Evolutionary conservation across 2,888 invertebrate genomes (phyloP), one percentile per base, ranked within the genome.

Genomic region (Lasioglossum vierecki): DNA sequence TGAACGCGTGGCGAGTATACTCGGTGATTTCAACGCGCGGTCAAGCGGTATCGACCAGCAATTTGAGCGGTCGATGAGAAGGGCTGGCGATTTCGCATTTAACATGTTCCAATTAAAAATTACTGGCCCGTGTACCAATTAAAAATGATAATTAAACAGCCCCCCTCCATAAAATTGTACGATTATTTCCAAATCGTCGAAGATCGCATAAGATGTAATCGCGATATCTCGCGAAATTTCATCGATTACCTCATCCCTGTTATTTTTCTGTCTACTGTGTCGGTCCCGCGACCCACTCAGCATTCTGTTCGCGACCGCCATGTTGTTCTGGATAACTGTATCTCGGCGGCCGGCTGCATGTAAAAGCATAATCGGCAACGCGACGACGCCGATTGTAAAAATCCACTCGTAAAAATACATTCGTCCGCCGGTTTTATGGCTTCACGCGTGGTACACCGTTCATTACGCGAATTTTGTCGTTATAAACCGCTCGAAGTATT

Each of bases 401-500:
- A 66, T 66, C 30, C 66, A 30, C 30, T 66, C 41, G 49, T 30
- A 73, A 73, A 60, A 39, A 41, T 76, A 77, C 46, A 46, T 26
- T 18, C 41, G 30, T 74, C 41, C 41, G 15, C 41, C n/a, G 57
- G 30, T 8, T 80, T 85, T 66, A 83, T 46, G 53, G 57, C 82
- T 53, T 49, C 60, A 41, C 49, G 44, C 74, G 68, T 66, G 15
- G 85, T 72, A 63, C 78, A 71, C 66, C 76, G 88, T 63, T 87
- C 73, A 71, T 82, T 80, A 66, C 80, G 66, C 71, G 80, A 71
- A 79, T 80, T 82, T 82, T 72, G 79, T 84, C 80, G 72, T 82
- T 41, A n/a, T 72, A 39, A 70, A 39, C 35, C 76, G 44, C 73
- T 46, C 75, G 53, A 74, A 82, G 63, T 63, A n/a, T 18, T 46